phyloP scores from a whole-genome alignment of 2,113 vertebrate genomes.

The Procavia capensis region DNA sequence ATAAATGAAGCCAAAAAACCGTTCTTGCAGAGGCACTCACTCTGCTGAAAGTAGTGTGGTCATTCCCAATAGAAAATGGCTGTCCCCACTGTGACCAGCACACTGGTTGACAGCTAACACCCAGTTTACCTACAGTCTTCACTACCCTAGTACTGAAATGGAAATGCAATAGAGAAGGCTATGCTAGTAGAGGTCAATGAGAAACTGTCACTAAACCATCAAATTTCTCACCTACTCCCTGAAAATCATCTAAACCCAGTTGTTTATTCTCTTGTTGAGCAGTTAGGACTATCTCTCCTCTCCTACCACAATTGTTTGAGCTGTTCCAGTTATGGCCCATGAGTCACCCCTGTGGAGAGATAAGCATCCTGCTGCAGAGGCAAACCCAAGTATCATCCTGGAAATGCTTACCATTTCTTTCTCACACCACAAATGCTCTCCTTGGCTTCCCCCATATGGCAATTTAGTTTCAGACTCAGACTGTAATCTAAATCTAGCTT shows the following conservation, averaged over 20 bases:
- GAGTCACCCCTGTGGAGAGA: conserved; percentile 52
- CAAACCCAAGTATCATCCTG: conserved; percentile 29
- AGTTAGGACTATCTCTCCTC: conserved; percentile 25
- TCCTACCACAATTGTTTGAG: conserved; percentile 46
- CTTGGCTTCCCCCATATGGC: not conserved
- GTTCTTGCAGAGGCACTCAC: not conserved
- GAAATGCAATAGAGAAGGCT: not conserved
- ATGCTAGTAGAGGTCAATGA: not conserved
- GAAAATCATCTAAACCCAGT: conserved; percentile 22
- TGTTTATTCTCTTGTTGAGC: conserved; percentile 32
- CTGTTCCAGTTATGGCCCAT: not conserved
- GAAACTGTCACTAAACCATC: not conserved
- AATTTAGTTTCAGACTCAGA: not conserved
- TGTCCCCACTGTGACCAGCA: not conserved
- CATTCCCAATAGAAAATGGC: not conserved
- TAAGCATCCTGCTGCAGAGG: not conserved
- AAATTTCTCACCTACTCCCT: not conserved
- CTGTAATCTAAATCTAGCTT: not conserved
- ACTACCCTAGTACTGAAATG: not conserved
- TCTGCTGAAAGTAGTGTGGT: not conserved
- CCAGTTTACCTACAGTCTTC: not conserved
- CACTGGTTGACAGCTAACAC: not conserved
- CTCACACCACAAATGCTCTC: not conserved
- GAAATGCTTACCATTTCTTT: conserved; percentile 4
- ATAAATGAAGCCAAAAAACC: conserved; percentile 17